Evolutionary conservation across 2,797 vertebrate species (phyloP).

Genomic region (Ctenopoma kingsleyae): DNA sequence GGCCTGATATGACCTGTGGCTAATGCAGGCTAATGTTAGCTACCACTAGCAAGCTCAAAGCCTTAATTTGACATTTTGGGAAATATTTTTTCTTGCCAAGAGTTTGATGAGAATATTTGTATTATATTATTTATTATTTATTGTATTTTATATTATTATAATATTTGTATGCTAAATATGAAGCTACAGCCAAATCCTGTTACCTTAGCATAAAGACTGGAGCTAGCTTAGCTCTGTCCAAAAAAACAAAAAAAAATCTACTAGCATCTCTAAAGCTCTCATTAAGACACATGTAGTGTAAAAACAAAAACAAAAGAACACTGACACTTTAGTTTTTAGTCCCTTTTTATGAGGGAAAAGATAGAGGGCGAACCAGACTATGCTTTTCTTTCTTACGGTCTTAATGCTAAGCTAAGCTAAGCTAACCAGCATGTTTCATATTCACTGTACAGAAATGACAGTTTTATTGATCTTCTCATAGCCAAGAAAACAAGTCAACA

Average conservation of each 20-base stretch:
- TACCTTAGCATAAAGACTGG: slow-evolving; percentile 18
- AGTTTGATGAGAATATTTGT: not conserved
- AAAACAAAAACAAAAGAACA: too few relatives aligned
- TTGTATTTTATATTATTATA: too few relatives aligned
- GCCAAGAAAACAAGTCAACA: not conserved
- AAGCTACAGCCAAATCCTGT: not conserved
- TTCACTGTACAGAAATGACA: not conserved
- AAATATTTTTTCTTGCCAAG: not conserved
- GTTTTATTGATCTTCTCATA: not conserved
- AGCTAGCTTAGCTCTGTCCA: slow-evolving; percentile 3
- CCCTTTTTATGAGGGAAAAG: too few relatives aligned
- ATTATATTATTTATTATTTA: too few relatives aligned
- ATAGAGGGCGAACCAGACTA: not conserved
- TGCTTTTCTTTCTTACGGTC: not conserved
- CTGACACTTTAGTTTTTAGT: too few relatives aligned
- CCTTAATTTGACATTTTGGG: not conserved
- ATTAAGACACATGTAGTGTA: too few relatives aligned
- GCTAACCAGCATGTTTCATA: not conserved
- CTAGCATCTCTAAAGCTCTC: too few relatives aligned
- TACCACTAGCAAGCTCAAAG: not conserved
- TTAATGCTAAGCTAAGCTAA: slow-evolving; percentile 8
- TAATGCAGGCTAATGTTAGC: not conserved
- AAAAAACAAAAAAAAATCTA: not conserved
- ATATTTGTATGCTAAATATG: not conserved
- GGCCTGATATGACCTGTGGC: not conserved